Conservation (phyloP, 2,113 vertebrate species). For the Marmota flaviventris region DNA sequence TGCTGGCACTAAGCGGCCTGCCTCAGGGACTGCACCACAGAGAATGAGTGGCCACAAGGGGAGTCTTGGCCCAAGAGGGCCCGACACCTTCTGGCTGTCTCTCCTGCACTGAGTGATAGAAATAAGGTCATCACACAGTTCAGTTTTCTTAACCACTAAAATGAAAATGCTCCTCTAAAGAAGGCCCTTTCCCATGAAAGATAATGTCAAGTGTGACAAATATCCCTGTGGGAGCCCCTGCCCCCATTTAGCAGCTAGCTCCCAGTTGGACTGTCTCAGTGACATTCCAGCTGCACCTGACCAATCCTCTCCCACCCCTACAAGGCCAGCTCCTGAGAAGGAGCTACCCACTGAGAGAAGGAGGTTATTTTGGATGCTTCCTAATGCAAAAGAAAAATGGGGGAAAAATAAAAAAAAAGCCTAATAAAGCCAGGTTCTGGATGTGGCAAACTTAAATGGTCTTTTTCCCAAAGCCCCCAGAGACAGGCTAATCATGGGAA, state of each 20-base stretch:
- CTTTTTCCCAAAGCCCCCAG: slow-evolving; percentile 53
- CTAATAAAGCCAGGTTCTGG: not conserved
- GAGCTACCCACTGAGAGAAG: not conserved
- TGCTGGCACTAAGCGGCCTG: rapidly evolving
- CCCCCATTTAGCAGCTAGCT: not conserved
- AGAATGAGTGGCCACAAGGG: not conserved
- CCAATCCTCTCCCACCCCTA: not conserved
- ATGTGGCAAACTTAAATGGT: slow-evolving; percentile 24
- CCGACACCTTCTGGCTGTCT: not conserved
- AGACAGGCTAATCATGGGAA: slow-evolving; percentile 43
- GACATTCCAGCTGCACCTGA: not conserved
- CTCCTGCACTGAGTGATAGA: not conserved
- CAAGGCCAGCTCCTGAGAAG: not conserved
- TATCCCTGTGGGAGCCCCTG: not conserved
- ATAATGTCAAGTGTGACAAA: not conserved
- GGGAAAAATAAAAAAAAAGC: not conserved
- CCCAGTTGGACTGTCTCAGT: not conserved
- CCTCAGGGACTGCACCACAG: not conserved
- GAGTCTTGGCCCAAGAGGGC: not conserved
- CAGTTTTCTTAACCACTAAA: not conserved
- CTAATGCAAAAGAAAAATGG: not conserved
- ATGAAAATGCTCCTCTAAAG: slow-evolving; percentile 17
- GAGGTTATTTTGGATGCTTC: not conserved
- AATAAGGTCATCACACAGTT: not conserved
- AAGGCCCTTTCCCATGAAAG: slow-evolving; percentile 9